These are phyloP conservation scores for Mesocentrotus franciscanus DNA, from an alignment of 53 echinoderm and acorn worm genomes.

Conservation along the genomic window DNA sequence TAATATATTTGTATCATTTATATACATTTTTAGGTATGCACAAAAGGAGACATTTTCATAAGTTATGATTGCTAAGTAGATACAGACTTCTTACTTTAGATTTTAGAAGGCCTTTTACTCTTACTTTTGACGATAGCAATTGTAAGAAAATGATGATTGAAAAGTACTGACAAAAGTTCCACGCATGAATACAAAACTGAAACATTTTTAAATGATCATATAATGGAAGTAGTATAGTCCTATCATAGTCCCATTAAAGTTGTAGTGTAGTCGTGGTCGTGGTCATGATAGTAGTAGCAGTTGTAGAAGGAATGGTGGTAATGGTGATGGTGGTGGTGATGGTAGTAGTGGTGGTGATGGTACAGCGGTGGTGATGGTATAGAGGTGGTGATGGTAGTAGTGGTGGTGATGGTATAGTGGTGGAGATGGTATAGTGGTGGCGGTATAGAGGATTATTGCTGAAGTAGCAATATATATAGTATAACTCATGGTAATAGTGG, in stretches of 20 bases:
- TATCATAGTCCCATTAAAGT: neutral
- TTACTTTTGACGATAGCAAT: too few relatives aligned
- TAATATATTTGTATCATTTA: neutral
- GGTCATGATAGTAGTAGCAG: neutral
- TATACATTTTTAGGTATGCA: too few relatives aligned
- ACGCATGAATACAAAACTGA: neutral
- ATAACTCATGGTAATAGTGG: neutral
- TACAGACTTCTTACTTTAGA: too few relatives aligned
- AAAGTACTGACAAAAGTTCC: too few relatives aligned
- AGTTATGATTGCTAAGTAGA: too few relatives aligned
- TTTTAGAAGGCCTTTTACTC: too few relatives aligned
- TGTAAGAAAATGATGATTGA: neutral
- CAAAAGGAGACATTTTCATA: too few relatives aligned
- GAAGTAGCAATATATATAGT: neutral
- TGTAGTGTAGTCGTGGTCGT: neutral
- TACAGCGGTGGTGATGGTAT: neutral
- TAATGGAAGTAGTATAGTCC: neutral
- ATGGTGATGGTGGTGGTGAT: neutral
- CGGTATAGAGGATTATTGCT: neutral
- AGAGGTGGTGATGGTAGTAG: neutral
- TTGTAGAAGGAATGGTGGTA: too few relatives aligned
- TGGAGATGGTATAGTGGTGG: neutral
- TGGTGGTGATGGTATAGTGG: neutral
- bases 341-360: neutral
- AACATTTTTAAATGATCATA: neutral